Conservation (phyloP, 2,113 vertebrate species). For the Elachura formosa region DNA sequence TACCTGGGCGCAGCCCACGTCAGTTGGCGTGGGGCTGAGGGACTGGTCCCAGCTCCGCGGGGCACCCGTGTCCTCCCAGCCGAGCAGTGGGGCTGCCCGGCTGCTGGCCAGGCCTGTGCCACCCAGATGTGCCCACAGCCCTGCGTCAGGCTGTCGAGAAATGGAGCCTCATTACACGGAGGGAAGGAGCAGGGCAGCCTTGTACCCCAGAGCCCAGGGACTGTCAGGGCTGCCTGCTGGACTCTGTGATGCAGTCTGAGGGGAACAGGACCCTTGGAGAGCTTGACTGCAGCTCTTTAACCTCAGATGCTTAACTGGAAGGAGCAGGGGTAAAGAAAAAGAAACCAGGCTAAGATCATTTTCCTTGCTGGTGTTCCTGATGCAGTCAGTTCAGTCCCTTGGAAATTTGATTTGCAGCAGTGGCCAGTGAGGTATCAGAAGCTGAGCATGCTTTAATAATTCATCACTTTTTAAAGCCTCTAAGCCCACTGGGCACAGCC, state of each 20-base stretch:
- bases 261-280: not conserved
- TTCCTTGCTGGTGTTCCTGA: not conserved
- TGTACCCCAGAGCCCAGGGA: not conserved
- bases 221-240: not conserved
- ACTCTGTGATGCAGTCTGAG: not conserved
- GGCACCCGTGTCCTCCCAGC: conserved; percentile 40
- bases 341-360: not conserved
- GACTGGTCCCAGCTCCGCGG: conserved; percentile 14
- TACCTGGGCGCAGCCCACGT: conserved; percentile 45
- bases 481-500: not conserved
- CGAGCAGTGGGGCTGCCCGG: conserved; percentile 12
- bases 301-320: not conserved
- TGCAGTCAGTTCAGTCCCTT: not conserved
- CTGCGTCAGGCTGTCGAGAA: conserved; percentile 42
- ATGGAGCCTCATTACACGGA: conserved; percentile 24
- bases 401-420: not conserved
- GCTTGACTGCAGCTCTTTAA: not conserved
- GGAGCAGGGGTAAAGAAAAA: not conserved
- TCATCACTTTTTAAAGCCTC: not conserved
- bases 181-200: not conserved
- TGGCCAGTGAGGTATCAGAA: not conserved
- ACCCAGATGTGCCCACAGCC: conserved; percentile 47
- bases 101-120: conserved; percentile 16
- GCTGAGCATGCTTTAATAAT: not conserved
- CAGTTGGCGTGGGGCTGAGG: conserved; percentile 23